Conservation (phyloP, 2,113 vertebrate genomes). For the Muntiacus reevesi region DNA sequence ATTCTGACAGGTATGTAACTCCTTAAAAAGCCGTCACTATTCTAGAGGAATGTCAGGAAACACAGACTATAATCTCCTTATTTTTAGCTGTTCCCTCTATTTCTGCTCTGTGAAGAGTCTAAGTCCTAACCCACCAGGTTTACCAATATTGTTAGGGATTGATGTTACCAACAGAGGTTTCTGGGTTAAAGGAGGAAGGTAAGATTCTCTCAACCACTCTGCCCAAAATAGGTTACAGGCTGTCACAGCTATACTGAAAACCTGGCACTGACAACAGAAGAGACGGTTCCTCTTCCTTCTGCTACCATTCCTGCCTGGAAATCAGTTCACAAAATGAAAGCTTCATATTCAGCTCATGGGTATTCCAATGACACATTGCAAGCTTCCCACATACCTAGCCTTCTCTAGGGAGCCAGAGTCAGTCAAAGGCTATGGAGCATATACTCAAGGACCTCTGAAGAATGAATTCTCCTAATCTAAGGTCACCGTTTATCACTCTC, state of each 20-base stretch:
- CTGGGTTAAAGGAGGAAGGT: neutral
- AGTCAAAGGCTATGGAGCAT: neutral
- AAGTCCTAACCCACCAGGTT: neutral
- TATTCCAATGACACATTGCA: neutral
- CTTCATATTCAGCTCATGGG: neutral
- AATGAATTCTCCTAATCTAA: neutral
- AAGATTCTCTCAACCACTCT: neutral
- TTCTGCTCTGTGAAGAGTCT: neutral
- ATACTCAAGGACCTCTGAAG: neutral
- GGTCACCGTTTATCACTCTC: neutral
- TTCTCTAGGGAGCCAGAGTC: neutral
- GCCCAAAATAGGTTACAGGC: neutral
- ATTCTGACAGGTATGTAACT: neutral
- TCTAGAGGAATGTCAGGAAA: neutral
- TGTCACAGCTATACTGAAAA: neutral
- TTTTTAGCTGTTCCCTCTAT: neutral
- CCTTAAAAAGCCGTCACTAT: constrained; percentile 7
- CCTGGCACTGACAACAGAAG: neutral
- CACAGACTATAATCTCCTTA: neutral
- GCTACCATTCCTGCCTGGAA: neutral
- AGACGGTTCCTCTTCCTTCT: neutral
- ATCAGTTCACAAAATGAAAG: neutral
- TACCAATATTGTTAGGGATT: neutral
- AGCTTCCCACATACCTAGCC: neutral
- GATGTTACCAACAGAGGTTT: neutral